Evolutionary conservation across 2,113 vertebrate genomes (phyloP), one percentile per base, ranked within the genome.

Genomic region (Solea solea): DNA sequence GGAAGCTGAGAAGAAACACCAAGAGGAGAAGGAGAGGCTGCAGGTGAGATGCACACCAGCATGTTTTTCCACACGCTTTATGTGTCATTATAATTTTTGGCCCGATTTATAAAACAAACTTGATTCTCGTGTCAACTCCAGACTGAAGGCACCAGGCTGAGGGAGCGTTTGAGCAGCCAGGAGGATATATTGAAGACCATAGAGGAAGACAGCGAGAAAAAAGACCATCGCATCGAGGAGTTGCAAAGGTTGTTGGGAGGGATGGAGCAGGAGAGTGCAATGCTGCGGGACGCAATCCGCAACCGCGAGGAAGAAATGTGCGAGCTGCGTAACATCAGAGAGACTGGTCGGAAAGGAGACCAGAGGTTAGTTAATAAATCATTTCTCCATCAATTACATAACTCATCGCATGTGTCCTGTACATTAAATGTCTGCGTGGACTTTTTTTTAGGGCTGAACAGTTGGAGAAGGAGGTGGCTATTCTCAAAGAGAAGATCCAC

Each of bases 401-500:
- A 28, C 16, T 27, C 21, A 13, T 0, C 1, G 1, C 13, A 8
- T 0, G 1, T 41, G 2, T 41, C 8, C 48, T 48, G 12, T 61
- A 49, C 0, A 13, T 15, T 41, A 67, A 78, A 58, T n/a, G 21
- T 45, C 41, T 64, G 67, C 72, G 72, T 74, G 27, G 50, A 42
- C 79, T 77, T 61, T 53, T 15, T 34, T 34, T 55, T 59, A 98
- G 97, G 88, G 84, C 93, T 3, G 93, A 94, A 54, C 89, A 92
- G 78, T 85, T 98, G 90, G 95, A 97, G 85, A 96, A 94, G 88
- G 96, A 97, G 54, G 95, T 97, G 58, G 94, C 96, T 1, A 76
- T 90, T 16, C 87, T 98, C 76, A 95, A 94, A 70, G 96, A 98
- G 85, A 98, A 98, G 91, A 97, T 97, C 63, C 96, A 97, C 67